Conservation (phyloP, 1,140 invertebrate genomes). For the Meteorus sp. region DNA sequence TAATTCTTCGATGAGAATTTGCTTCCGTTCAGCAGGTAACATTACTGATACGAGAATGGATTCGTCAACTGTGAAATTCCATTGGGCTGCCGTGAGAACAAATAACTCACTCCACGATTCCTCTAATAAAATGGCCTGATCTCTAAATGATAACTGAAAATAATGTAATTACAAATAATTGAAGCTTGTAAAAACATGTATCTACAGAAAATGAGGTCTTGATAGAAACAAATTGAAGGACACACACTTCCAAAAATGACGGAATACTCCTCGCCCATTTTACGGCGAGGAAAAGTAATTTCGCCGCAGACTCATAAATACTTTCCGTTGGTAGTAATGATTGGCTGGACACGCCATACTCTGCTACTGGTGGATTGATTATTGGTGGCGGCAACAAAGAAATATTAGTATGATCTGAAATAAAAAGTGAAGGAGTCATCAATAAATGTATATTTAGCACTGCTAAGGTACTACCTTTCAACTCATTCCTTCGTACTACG, state of each 20-base stretch:
- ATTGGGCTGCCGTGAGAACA: slow-evolving; percentile 78
- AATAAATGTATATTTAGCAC: too few relatives aligned
- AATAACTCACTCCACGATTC: slow-evolving; percentile 86
- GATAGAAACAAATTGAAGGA: neutral
- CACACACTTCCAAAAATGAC: slow-evolving; percentile 68
- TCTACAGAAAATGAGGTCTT: neutral
- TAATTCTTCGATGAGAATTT: slow-evolving; percentile 58
- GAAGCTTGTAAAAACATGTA: neutral
- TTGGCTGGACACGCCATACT: slow-evolving; percentile 42
- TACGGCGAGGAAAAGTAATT: slow-evolving; percentile 74
- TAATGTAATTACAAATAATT: neutral
- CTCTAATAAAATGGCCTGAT: slow-evolving; percentile 74
- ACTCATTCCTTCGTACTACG: slow-evolving; percentile 28
- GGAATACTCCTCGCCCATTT: slow-evolving; percentile 78
- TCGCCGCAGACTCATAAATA: slow-evolving; percentile 74
- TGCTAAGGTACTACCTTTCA: too few relatives aligned
- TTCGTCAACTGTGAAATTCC: slow-evolving; percentile 73
- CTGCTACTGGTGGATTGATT: slow-evolving; percentile 34
- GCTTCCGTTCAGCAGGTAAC: slow-evolving; percentile 42
- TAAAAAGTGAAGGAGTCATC: slow-evolving; percentile 8
- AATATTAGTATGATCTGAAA: slow-evolving; percentile 18
- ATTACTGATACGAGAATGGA: slow-evolving; percentile 40
- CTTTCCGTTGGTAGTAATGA: slow-evolving; percentile 63
- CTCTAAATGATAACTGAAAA: slow-evolving; percentile 65
- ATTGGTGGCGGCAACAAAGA: slow-evolving; percentile 40